Evolutionary conservation across 2,113 vertebrate genomes (phyloP), one percentile per base, ranked within the genome.

Genomic region (Sorex araneus): DNA sequence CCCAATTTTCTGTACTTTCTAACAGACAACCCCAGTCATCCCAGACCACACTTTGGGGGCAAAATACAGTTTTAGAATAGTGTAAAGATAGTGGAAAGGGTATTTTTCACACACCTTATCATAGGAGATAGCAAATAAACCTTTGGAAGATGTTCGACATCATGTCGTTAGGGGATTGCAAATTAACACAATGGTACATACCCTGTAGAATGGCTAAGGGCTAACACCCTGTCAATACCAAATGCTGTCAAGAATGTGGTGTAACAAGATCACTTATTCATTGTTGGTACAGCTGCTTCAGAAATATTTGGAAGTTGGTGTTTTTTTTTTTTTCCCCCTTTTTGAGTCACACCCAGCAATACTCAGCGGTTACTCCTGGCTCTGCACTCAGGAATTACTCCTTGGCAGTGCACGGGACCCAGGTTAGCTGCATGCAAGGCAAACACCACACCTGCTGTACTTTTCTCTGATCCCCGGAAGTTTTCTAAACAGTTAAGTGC

Each of bases 1-100:
- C 30, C 85, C 30, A 73, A 3, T 92, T 23, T 25, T 84, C 40
- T 84, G 74, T 3, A 34, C 86, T 69, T 54, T 92, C 27, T 80
- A 8, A 34, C 19, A 83, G 70, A 77, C 9, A 66, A 16, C 19
- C 10, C 19, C 66, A n/a, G 79, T 80, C 11, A n/a, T 69, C 40
- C 40, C 3, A 36, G 32, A 23, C n/a, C 45, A 18, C 54, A 36
- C 32, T 70, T 32, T 70, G 73, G 64, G 57, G 85, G 7, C 40
- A 64, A 82, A 78, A n/a, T 12, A n/a, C 19, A 70, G 21, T 40
- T 84, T 70, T 60, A 83, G 40, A 57, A 81, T 54, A 75, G 1
- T 88, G 47, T 32, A 63, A 60, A 69, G 30, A 81, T 54, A 75
- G 1, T 88, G 47, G 30, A 63, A 60, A 69, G 30, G 11, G 3